Base-by-base conservation (phyloP, 2,797 vertebrate species). In the Hyperoplus immaculatus region DNA sequence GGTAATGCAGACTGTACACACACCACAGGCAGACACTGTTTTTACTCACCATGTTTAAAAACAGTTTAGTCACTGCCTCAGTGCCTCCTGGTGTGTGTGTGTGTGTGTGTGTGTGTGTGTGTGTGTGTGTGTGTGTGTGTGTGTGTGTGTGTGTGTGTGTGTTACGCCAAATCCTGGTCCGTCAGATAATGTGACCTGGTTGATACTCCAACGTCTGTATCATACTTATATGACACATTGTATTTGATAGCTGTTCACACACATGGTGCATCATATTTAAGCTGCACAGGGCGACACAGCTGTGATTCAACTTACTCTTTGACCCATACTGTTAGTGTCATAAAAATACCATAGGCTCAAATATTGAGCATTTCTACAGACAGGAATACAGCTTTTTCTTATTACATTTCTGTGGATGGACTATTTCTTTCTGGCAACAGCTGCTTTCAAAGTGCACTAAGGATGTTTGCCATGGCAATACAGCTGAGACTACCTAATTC, bases 1-100 rank as follows among this genome's bases (percentile, higher is more conserved):
- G 97, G 98, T 98, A 94, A 55, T 16, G 14, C 6, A 10, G 10
- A 14, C 13, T 46, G 46, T 16, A n/a, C 8, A 7, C 4, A 18
- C 39, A 56, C 6, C 4, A 29, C 16, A 15, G 3, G 0, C 14
- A 5, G 1, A 4, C n/a, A n/a, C 8, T 21, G 4, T 6, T 45
- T 29, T 6, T 18, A 51, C 11, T 51, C 8, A 13, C 18, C 29
- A 29, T 29, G 29, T 29, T 3, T 29, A 3, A 29, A 29, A 29
- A 46, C n/a, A 38, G 13, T 6, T 49, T 38, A 38, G 10, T 18
- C 12, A 13, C 2, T 8, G 3, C 29, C 41, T 0, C 8, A 10
- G 2, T 1, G 18, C 11, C 8, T 43, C 36, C 15, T 18, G 9
- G 39, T 21, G 21, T 21, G 21, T 21, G 21, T 21, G 21, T 21